Conservation (phyloP, 2,888 invertebrate genomes). For the Xanthorhoe spadicearia region DNA sequence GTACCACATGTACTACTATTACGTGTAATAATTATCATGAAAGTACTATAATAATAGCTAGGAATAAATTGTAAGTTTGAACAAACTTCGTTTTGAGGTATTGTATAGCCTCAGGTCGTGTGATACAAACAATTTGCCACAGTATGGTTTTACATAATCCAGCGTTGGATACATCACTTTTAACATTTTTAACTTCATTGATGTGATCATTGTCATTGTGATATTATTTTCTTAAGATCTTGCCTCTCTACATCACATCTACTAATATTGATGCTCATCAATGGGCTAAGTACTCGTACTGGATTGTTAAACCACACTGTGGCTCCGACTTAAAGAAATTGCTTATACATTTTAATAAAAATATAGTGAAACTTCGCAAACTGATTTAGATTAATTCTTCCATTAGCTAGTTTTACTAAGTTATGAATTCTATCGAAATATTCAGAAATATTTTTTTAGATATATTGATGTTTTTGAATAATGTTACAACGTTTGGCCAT, state of each 20-base stretch:
- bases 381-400: constrained; percentile 16
- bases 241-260: constrained; percentile 19
- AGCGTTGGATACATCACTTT: background rate
- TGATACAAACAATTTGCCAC: constrained; percentile 23
- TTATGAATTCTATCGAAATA: constrained; percentile 6
- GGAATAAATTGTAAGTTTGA: constrained; percentile 72
- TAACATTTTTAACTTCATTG: background rate
- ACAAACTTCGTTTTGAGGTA: constrained; percentile 62
- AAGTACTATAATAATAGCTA: constrained; percentile 53
- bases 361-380: constrained; percentile 7
- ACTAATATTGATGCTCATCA: background rate
- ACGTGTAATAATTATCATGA: constrained; percentile 9
- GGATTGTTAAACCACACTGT: constrained; percentile 26
- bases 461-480: constrained; percentile 16
- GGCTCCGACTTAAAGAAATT: constrained; percentile 25
- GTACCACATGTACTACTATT: no score
- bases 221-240: constrained; percentile 20
- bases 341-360: constrained; percentile 32
- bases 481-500: constrained; percentile 18
- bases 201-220: constrained; percentile 20
- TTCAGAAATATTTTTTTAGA: constrained; percentile 7
- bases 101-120: constrained; percentile 18
- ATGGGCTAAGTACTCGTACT: background rate
- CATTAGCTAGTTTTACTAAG: constrained; percentile 14
- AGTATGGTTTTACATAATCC: constrained; percentile 27